Base-by-base conservation (phyloP, 2,888 invertebrate species). In the Dynastes maya region DNA sequence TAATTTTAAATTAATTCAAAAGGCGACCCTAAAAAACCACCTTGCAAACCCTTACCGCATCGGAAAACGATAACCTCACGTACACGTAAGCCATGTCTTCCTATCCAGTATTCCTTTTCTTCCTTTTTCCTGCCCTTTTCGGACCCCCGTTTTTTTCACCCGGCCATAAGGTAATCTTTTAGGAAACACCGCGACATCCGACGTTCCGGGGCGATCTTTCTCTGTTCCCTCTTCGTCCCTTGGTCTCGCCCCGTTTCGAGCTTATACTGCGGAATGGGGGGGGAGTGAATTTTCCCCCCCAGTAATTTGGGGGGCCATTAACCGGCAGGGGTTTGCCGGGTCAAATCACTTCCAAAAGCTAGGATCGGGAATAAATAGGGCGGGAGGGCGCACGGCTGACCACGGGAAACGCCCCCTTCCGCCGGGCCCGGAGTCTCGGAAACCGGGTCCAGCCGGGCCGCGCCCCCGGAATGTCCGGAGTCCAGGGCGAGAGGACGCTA, bases 271-370 rank as follows among this genome's bases (percentile, higher is more conserved):
- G 32, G 32, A 37, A 37, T 37, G 32, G 32, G 32, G 32, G 32
- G 32, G 32, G 32, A 37, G 32, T 37, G 32, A 37, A 37, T 5
- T n/a, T n/a, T n/a, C n/a, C n/a, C n/a, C n/a, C n/a, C n/a, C n/a
- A n/a, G n/a, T n/a, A n/a, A 32, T 37, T n/a, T 6, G 72, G 29
- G 11, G 64, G 61, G 84, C 85, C 84, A 85, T 85, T 83, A 84
- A 83, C 84, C 83, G 84, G 85, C 85, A 85, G 86, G 86, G 85
- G 85, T 86, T 84, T 86, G 84, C 84, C 82, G 83, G 87, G 85
- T 84, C 83, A 86, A 88, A 87, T 88, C 88, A 87, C 85, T 85
- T 86, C 85, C 81, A 74, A 76, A 71, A 2, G 8, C 55, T 74
- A 81, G 84, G 84, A 86, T 86, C 85, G 84, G 84, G 84, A 86